Evolutionary conservation across 1,140 invertebrate genomes (phyloP).

Genomic region (Pseudachorutes palmiensis): DNA sequence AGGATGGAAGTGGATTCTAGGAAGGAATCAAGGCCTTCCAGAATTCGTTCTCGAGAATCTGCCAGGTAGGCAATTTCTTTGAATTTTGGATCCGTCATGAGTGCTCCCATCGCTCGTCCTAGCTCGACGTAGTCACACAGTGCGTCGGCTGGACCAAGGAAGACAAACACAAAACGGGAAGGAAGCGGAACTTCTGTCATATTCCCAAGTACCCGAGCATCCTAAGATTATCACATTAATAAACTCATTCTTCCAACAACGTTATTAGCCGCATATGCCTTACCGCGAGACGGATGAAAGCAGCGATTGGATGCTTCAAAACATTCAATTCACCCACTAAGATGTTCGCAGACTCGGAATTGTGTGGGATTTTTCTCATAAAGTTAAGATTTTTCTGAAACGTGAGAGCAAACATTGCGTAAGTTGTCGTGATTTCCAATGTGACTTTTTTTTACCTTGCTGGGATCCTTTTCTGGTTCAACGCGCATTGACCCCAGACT

Average conservation of each 20-base stretch:
- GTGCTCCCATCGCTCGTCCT: conserved; percentile 42
- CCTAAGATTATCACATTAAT: conserved; percentile 38
- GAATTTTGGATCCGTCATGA: conserved; percentile 43
- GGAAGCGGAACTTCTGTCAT: conserved; percentile 43
- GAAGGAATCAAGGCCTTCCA: conserved; percentile 44
- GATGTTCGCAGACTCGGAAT: conserved; percentile 43
- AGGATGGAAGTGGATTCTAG: conserved; percentile 43
- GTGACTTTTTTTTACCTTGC: conserved; percentile 16
- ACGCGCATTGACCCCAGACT: conserved; percentile 14
- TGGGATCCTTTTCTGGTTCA: conserved; percentile 16
- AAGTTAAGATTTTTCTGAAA: conserved; percentile 40
- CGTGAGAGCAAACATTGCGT: conserved; percentile 35
- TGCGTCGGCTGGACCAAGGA: conserved; percentile 39
- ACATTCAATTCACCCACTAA: conserved; percentile 41
- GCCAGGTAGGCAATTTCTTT: conserved; percentile 42
- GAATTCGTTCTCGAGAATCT: conserved; percentile 39
- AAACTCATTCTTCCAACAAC: conserved; percentile 41
- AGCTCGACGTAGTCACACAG: conserved; percentile 36
- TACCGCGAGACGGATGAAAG: conserved; percentile 42
- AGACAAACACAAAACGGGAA: conserved; percentile 42
- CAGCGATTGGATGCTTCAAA: conserved; percentile 39
- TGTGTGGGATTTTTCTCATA: conserved; percentile 42
- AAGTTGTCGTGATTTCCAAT: conserved; percentile 9
- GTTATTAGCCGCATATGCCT: conserved; percentile 43
- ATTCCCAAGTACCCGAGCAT: conserved; percentile 39